A percentile compares a stretch with the other conserved stretches of the same genome.
Conservation (phyloP, 2,888 invertebrate genomes). For the Adelognathus sp. region DNA sequence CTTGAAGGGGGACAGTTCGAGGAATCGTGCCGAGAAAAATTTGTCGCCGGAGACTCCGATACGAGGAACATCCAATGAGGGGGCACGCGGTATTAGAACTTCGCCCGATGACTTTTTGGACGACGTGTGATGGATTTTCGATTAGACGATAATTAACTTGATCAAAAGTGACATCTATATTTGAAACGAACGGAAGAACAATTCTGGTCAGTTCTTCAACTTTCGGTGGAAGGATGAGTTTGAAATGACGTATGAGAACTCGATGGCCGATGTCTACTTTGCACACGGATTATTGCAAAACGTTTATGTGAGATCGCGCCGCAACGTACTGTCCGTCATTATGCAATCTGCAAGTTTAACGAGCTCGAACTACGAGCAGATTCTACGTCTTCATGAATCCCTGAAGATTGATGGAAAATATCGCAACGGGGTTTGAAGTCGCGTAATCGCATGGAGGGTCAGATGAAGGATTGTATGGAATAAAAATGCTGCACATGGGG, state of each 20-base stretch:
- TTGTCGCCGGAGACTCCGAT: neutral
- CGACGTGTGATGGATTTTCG: slow-evolving; percentile 62
- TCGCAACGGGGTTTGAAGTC: slow-evolving; percentile 3
- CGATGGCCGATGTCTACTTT: neutral
- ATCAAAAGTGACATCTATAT: slow-evolving; percentile 1
- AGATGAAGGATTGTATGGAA: neutral
- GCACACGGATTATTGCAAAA: slow-evolving; percentile 19
- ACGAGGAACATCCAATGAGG: slow-evolving; percentile 8
- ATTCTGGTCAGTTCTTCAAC: neutral
- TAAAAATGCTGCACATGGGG: neutral
- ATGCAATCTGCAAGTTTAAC: neutral
- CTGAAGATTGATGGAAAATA: slow-evolving; percentile 28
- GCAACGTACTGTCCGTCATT: neutral
- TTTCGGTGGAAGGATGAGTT: slow-evolving; percentile 56
- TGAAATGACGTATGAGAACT: slow-evolving; percentile 7
- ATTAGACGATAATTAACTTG: neutral
- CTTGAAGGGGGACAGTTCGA: neutral
- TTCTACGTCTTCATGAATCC: slow-evolving; percentile 1
- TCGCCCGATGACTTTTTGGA: slow-evolving; percentile 69
- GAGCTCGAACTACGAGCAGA: neutral
- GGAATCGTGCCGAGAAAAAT: neutral
- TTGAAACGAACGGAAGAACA: neutral
- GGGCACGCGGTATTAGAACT: slow-evolving; percentile 64
- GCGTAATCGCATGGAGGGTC: neutral
- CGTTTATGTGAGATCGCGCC: neutral